phyloP scores from a whole-genome alignment of 2,888 invertebrate species.

The Halictus ligatus region DNA sequence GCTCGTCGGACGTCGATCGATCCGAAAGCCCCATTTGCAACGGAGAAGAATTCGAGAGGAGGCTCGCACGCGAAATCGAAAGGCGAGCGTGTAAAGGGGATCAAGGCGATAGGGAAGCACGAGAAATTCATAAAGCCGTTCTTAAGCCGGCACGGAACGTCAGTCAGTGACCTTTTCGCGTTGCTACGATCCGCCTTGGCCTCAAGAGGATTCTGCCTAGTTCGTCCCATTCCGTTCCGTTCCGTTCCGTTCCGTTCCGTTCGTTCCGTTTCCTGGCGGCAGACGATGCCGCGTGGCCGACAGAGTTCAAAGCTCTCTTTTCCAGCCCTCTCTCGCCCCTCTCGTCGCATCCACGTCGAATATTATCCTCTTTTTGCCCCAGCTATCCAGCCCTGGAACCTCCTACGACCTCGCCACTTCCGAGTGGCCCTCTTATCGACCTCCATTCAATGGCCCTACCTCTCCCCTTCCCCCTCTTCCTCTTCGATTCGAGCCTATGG shows the following conservation, averaged over 20 bases:
- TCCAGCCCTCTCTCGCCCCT: neutral
- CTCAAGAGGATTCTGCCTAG: conserved; percentile 65
- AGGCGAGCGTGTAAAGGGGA: conserved; percentile 60
- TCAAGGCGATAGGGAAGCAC: conserved; percentile 58
- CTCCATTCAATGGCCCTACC: conserved; percentile 56
- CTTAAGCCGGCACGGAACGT: conserved; percentile 65
- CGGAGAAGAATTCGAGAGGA: conserved; percentile 41
- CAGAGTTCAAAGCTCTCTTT: conserved; percentile 61
- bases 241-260: neutral
- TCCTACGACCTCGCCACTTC: conserved; percentile 53
- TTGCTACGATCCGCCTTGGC: conserved; percentile 58
- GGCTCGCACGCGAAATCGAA: conserved; percentile 49
- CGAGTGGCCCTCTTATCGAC: conserved; percentile 67
- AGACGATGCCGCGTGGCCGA: conserved; percentile 38
- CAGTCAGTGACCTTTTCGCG: conserved; percentile 69
- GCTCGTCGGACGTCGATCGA: conserved; percentile 32
- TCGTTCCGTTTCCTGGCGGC: conserved; percentile 35
- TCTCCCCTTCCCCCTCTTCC: neutral
- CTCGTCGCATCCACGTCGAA: conserved; percentile 48
- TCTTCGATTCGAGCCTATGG: conserved; percentile 11
- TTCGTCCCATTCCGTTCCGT: neutral
- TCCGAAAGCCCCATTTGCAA: conserved; percentile 56
- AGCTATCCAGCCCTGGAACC: conserved; percentile 41
- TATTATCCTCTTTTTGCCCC: conserved; percentile 62
- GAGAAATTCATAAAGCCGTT: conserved; percentile 73